Percentiles rank a stretch among this genome's conserved stretches.
Evolutionary conservation across 1,140 invertebrate species (phyloP).

Genomic region (Mylabris phalerata): DNA sequence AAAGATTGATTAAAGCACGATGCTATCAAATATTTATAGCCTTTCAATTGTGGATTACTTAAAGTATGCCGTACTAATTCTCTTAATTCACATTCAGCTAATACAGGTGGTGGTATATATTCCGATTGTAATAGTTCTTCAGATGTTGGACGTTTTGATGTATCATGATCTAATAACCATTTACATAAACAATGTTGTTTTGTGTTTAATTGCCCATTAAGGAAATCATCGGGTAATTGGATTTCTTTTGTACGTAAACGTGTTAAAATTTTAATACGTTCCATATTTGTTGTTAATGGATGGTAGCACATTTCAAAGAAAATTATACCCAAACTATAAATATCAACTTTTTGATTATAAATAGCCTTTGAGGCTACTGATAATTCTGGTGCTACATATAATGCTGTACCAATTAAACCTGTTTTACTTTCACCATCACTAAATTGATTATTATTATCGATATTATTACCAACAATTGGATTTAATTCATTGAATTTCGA

Average conservation of each 20-base stretch:
- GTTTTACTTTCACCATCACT: slow-evolving; percentile 54
- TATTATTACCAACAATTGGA: slow-evolving; percentile 23
- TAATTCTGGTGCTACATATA: slow-evolving; percentile 91
- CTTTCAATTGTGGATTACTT: slow-evolving; percentile 71
- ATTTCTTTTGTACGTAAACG: slow-evolving; percentile 62
- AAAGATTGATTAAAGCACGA: slow-evolving; percentile 62
- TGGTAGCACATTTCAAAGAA: slow-evolving; percentile 90
- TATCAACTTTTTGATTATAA: slow-evolving; percentile 93
- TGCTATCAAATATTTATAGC: slow-evolving; percentile 69
- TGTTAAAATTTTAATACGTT: slow-evolving; percentile 70
- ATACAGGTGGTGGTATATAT: slow-evolving; percentile 66
- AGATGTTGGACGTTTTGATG: slow-evolving; percentile 71
- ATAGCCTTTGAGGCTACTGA: slow-evolving; percentile 56
- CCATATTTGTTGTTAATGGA: slow-evolving; percentile 73
- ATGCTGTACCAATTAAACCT: slow-evolving; percentile 82
- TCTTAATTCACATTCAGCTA: slow-evolving; percentile 73
- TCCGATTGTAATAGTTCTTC: slow-evolving; percentile 74
- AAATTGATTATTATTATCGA: slow-evolving; percentile 25
- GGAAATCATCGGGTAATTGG: slow-evolving; percentile 48
- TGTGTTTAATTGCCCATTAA: slow-evolving; percentile 33
- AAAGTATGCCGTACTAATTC: slow-evolving; percentile 71
- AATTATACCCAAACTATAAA: slow-evolving; percentile 67
- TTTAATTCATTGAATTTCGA: slow-evolving; percentile 34
- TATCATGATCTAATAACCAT: slow-evolving; percentile 82
- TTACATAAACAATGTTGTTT: slow-evolving; percentile 47